Evolutionary conservation across 2,888 invertebrate genomes (phyloP), one percentile per base, ranked within the genome.

Genomic region (Eupithecia exiguata): DNA sequence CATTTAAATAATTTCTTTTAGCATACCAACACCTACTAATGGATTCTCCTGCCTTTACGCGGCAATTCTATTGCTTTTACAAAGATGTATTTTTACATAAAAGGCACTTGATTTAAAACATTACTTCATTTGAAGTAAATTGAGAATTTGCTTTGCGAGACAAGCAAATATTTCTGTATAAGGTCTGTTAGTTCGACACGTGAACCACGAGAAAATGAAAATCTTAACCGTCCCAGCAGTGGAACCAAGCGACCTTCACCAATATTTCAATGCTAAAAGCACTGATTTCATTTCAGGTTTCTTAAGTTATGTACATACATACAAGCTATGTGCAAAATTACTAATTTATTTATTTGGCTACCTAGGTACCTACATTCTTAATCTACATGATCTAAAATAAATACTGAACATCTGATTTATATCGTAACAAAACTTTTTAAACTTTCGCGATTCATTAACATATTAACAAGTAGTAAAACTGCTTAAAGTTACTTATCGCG

Each of bases 61-160:
- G 49, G n/a, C 25, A 46, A 46, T 61, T 25, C 25, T 58, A 53
- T 53, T 21, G 21, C n/a, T n/a, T n/a, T 30, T 16, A 61, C 61
- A 30, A 61, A 30, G 7, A 3, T 30, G 7, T 62, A 40, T 38
- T 66, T 65, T 14, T 38, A 21, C 12, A 38, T 66, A 66, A 36
- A 66, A 66, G 66, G 66, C 66, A 66, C 66, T 66, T 66, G 4
- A 65, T 66, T 21, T 66, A 25, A 66, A 66, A 66, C 38, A 36
- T 62, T 66, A 65, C 25, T 40, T 21, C 40, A 25, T 43, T 66
- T 25, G 66, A 38, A 66, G 14, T 65, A 7, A 65, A 21, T 40
- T 40, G 16, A 14, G n/a, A 66, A 43, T 40, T 21, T 25, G 25
- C 40, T 35, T 65, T 65, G 63, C 12, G 63, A n/a, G 4, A 63